Conservation (phyloP, 2,888 invertebrate species). For the Oligia strigilis region DNA sequence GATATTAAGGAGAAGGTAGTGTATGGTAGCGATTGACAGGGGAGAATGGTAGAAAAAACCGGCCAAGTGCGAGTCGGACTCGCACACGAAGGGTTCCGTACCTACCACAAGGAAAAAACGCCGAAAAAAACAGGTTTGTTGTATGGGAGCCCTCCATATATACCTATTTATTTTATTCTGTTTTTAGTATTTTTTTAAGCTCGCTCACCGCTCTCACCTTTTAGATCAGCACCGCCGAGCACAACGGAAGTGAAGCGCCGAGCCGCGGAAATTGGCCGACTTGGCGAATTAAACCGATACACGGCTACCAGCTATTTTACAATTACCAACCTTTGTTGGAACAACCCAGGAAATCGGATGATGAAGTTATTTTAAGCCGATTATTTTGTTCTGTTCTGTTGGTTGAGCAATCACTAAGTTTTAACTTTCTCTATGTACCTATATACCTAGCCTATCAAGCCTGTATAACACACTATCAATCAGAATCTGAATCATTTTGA, state of each 20-base stretch:
- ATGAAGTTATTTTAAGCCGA: conserved; percentile 49
- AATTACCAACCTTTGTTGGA: conserved; percentile 65
- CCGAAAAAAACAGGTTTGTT: no score
- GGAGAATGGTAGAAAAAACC: no score
- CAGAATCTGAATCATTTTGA: no score
- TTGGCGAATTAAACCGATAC: conserved; percentile 80
- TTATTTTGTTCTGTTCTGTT: conserved; percentile 21
- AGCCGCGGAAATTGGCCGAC: conserved; percentile 83
- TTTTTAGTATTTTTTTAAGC: no score
- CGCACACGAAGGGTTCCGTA: no score
- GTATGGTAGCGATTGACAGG: no score
- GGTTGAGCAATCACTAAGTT: background rate
- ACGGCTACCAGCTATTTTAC: conserved; percentile 73
- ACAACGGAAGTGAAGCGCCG: conserved; percentile 76
- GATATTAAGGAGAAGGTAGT: no score
- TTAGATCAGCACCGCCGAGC: conserved; percentile 51
- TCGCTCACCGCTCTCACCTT: conserved; percentile 40
- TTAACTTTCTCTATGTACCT: background rate
- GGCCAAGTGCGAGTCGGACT: no score
- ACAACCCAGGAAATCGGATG: conserved; percentile 33
- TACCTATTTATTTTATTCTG: no score
- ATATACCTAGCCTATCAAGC: background rate
- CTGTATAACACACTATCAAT: no score
- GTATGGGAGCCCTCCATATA: no score
- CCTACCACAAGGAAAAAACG: no score